Evolutionary conservation across 2,888 invertebrate species (phyloP), one percentile per base, ranked within the genome.

Genomic region (Spilarctia lutea): DNA sequence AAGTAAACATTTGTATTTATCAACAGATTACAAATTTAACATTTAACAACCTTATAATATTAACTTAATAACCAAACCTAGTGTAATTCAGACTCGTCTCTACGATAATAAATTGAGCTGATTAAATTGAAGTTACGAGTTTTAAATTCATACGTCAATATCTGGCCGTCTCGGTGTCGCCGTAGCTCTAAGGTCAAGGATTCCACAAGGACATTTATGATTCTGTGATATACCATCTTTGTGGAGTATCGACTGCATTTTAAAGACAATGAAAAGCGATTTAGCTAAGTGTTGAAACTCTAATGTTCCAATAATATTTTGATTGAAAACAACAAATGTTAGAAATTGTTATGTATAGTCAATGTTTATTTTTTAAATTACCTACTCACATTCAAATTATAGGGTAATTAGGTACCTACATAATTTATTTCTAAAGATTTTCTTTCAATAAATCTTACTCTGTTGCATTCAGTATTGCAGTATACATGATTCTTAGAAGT

Each of bases 151-250:
- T 76, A 78, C 78, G 82, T 84, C 79, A 77, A 72, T 68, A 75
- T 69, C 67, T 71, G 66, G 68, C 67, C 75, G 84, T 68, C 78
- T 76, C 77, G 71, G 30, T 77, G 76, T 70, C 74, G 76, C 74
- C 80, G 48, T 65, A 76, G 70, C 72, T 63, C 72, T 76, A 72
- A 82, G 83, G 83, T 77, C 81, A 81, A 81, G 84, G 84, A 84
- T 76, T 13, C 18, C 45, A 52, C 73, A 78, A 83, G 83, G 83
- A 83, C 77, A 66, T 65, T 18, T 70, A 7, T 18, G 68, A 56
- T 65, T 39, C 73, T 63, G 70, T 42, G 20, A 42, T 27, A 18
- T 11, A 63, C n/a, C 56, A 39, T 42, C 63, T 42, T 63, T 45
- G 71, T n/a, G 45, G 27, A 70, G 27, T 71, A 71, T 71, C 24